Evolutionary conservation across 2,888 invertebrate species (phyloP).

Genomic region (Hyppa rectilinea): DNA sequence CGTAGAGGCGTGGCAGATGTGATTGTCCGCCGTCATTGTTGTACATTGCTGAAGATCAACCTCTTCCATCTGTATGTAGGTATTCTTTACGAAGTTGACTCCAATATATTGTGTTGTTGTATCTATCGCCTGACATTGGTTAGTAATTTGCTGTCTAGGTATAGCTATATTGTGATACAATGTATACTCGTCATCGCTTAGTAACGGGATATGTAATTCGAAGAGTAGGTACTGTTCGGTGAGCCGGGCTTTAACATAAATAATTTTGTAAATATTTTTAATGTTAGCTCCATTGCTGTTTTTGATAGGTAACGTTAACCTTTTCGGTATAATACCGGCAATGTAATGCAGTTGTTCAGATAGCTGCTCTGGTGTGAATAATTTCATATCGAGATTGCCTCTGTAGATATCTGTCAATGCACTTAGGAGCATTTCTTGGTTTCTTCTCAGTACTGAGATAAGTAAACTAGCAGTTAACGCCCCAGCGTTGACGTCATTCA

Average conservation of each 20-base stretch:
- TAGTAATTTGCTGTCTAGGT: neutral
- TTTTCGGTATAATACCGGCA: neutral
- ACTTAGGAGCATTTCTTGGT: neutral
- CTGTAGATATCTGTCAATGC: slow-evolving; percentile 4
- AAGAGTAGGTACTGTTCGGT: neutral
- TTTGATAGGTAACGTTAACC: neutral
- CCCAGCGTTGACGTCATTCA: slow-evolving; percentile 13
- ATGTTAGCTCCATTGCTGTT: neutral
- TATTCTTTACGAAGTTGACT: neutral
- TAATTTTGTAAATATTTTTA: neutral
- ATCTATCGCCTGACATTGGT: neutral
- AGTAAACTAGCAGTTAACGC: neutral
- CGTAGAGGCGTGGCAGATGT: neutral
- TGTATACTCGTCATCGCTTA: slow-evolving; percentile 2
- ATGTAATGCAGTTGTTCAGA: slow-evolving; percentile 2
- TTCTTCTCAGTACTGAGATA: too few species aligned
- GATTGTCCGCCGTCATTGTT: slow-evolving; percentile 4
- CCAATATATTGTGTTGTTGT: neutral
- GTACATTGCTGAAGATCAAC: neutral
- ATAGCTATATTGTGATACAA: neutral
- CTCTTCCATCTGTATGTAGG: too few species aligned
- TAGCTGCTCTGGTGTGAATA: slow-evolving; percentile 6
- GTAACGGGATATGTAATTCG: slow-evolving; percentile 1
- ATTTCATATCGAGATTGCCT: neutral
- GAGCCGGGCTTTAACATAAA: neutral